Conservation (phyloP, 2,888 invertebrate species). For the Mycalesis mineus region DNA sequence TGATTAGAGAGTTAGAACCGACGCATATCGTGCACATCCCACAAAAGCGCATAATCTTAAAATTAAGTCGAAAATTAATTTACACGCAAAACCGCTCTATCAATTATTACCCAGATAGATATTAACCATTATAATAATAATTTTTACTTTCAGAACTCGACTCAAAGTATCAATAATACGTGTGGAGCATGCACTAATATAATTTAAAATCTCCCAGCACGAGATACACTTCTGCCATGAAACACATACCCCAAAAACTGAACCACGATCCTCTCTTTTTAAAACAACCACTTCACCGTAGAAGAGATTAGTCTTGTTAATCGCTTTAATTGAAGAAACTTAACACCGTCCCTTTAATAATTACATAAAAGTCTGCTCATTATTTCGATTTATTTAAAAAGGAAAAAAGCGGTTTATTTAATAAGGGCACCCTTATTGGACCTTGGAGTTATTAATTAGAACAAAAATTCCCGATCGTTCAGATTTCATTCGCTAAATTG, state of each 20-base stretch:
- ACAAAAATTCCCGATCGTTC: constrained; percentile 75
- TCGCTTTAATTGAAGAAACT: constrained; percentile 10
- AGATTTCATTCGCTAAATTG: constrained; percentile 75
- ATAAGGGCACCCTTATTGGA: constrained; percentile 55
- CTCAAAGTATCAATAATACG: no score
- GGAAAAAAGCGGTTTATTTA: constrained; percentile 44
- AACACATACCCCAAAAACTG: neutral
- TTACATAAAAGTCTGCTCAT: constrained; percentile 55
- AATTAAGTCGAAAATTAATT: no score
- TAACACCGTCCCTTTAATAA: constrained; percentile 27
- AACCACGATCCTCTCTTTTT: neutral
- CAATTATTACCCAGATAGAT: no score
- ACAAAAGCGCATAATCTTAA: no score
- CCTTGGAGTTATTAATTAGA: constrained; percentile 72
- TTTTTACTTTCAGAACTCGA: no score
- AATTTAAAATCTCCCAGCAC: no score
- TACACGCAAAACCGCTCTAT: no score
- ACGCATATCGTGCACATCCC: no score
- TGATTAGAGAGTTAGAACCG: no score
- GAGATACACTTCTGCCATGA: no score
- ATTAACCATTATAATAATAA: no score
- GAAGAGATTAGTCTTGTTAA: neutral
- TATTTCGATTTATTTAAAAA: constrained; percentile 41
- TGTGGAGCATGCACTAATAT: no score
- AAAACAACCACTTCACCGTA: neutral